phyloP scores from a whole-genome alignment of 2,113 vertebrate genomes.

The Holacanthus passer region DNA sequence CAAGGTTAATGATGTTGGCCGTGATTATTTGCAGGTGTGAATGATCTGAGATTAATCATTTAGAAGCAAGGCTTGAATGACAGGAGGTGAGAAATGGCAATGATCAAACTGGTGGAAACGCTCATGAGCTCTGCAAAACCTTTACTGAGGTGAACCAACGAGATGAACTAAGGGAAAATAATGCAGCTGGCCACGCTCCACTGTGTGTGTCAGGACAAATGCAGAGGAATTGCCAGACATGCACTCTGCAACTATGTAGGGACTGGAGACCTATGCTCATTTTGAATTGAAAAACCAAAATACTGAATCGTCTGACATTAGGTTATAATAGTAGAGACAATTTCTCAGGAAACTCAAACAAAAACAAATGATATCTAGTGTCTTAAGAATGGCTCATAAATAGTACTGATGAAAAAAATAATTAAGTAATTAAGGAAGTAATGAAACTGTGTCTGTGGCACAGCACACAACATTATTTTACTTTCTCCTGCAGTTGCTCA shows the following conservation, averaged over 20 bases:
- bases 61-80: constrained; percentile 56
- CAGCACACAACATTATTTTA: background rate
- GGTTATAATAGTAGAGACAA: constrained; percentile 13
- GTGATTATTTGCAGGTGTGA: constrained; percentile 81
- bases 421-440: background rate
- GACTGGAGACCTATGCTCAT: background rate
- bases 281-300: constrained; percentile 10
- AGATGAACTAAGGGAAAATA: constrained; percentile 27
- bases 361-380: background rate
- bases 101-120: constrained; percentile 62
- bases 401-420: background rate
- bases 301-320: background rate
- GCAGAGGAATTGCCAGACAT: constrained; percentile 5
- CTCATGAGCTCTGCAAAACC: constrained; percentile 59
- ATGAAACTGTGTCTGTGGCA: background rate
- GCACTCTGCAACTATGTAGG: background rate
- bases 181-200: constrained; percentile 15
- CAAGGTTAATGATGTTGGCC: constrained; percentile 77
- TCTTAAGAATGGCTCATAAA: background rate
- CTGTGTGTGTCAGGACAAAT: constrained; percentile 16
- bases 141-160: constrained; percentile 38
- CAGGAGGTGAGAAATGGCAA: constrained; percentile 64
- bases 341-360: constrained; percentile 14
- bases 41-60: constrained; percentile 77
- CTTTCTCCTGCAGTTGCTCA: background rate